phyloP scores from a whole-genome alignment of 2,113 vertebrate genomes.

The Oplegnathus fasciatus region DNA sequence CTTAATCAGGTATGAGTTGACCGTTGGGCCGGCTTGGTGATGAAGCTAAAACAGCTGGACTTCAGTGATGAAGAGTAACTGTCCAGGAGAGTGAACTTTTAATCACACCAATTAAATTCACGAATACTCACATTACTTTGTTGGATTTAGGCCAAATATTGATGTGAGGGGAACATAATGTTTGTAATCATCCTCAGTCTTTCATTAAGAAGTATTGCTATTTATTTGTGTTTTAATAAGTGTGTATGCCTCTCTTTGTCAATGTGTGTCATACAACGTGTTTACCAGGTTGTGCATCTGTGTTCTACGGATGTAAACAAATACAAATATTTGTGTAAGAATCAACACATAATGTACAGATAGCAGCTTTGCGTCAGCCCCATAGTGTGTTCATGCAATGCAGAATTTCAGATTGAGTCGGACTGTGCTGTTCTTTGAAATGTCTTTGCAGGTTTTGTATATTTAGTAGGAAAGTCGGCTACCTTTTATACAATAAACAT shows the following conservation, averaged over 20 bases:
- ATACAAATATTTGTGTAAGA: slow-evolving; percentile 3
- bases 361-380: neutral
- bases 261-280: neutral
- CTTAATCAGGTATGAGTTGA: slow-evolving; percentile 55
- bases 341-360: neutral
- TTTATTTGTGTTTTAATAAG: neutral
- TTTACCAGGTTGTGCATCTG: neutral
- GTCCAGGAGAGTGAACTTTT: slow-evolving; percentile 10
- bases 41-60: slow-evolving; percentile 60
- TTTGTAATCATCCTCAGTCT: neutral
- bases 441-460: slow-evolving; percentile 23
- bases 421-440: neutral
- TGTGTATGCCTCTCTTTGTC: neutral
- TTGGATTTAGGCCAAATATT: slow-evolving; percentile 1
- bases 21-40: slow-evolving; percentile 20
- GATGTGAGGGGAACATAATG: neutral
- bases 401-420: neutral
- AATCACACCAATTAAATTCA: slow-evolving; percentile 12
- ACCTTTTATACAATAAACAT: slow-evolving; percentile 26
- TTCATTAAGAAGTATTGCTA: neutral
- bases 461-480: slow-evolving; percentile 9
- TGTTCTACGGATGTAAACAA: slow-evolving; percentile 1
- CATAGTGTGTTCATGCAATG: neutral
- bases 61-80: slow-evolving; percentile 10
- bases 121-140: neutral